Conservation (phyloP, 2,797 vertebrate species). For the Cuculus canorus region DNA sequence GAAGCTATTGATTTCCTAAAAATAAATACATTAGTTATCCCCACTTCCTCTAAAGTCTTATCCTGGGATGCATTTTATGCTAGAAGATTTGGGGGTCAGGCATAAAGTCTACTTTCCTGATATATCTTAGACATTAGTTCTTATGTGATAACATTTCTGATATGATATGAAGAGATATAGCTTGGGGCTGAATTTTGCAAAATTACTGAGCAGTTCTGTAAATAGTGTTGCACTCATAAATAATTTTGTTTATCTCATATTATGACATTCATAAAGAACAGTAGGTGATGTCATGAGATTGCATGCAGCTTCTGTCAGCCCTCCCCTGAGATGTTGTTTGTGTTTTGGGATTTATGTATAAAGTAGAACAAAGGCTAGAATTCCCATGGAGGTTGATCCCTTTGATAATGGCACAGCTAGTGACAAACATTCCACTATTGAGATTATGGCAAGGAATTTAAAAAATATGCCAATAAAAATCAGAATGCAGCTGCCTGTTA, state of each 20-base stretch:
- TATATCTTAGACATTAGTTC: background rate
- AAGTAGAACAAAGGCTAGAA: background rate
- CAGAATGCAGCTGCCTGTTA: background rate
- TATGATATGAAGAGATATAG: background rate
- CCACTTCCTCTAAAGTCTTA: background rate
- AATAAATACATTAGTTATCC: background rate
- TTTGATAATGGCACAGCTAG: background rate
- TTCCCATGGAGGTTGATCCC: background rate
- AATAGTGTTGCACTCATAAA: background rate
- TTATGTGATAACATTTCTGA: background rate
- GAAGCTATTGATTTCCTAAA: background rate
- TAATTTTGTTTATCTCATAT: background rate
- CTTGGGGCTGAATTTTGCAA: background rate
- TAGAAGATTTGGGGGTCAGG: background rate
- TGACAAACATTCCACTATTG: background rate
- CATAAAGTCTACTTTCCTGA: background rate
- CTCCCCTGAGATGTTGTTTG: background rate
- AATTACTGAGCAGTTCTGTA: fast-evolving
- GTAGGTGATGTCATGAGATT: fast-evolving
- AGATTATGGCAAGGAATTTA: background rate
- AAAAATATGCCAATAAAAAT: background rate
- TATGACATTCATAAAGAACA: background rate
- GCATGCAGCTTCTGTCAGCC: background rate
- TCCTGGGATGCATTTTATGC: background rate
- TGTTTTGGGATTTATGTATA: background rate